These are phyloP conservation scores for Julus scandinavius DNA, from an alignment of 2,888 invertebrate genomes.

Conservation along the genomic window DNA sequence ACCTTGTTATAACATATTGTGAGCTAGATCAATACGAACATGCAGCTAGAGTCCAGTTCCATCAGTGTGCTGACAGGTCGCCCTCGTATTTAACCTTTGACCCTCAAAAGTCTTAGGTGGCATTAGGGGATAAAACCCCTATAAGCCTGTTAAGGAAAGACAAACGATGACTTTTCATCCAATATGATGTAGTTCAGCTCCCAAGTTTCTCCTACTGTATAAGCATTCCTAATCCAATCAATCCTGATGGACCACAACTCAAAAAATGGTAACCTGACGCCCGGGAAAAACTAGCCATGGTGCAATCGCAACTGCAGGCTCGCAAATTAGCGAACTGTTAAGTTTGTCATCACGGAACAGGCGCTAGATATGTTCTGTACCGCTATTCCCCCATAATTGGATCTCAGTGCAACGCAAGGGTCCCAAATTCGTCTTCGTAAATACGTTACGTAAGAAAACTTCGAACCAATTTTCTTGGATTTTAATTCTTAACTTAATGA, in stretches of 20 bases:
- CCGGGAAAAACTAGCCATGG: background rate
- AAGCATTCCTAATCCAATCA: conserved; percentile 29
- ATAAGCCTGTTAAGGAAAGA: conserved; percentile 8
- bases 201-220: conserved; percentile 30
- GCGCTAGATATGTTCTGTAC: background rate
- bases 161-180: background rate
- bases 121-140: background rate
- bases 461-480: no score
- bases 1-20: no score
- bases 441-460: no score
- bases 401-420: background rate
- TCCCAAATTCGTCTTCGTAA: background rate
- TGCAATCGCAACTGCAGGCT: background rate
- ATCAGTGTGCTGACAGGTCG: conserved; percentile 15
- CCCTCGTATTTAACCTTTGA: conserved; percentile 27
- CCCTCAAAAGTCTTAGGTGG: background rate
- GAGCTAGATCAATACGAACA: background rate
- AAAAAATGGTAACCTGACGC: conserved; percentile 16
- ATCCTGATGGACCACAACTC: conserved; percentile 44
- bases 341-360: background rate
- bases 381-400: background rate
- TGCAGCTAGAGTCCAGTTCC: conserved; percentile 14
- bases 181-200: background rate
- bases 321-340: background rate
- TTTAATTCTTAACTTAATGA: no score